Evolutionary conservation across 2,888 invertebrate genomes (phyloP).

Genomic region (Dastarcus helophoroides): DNA sequence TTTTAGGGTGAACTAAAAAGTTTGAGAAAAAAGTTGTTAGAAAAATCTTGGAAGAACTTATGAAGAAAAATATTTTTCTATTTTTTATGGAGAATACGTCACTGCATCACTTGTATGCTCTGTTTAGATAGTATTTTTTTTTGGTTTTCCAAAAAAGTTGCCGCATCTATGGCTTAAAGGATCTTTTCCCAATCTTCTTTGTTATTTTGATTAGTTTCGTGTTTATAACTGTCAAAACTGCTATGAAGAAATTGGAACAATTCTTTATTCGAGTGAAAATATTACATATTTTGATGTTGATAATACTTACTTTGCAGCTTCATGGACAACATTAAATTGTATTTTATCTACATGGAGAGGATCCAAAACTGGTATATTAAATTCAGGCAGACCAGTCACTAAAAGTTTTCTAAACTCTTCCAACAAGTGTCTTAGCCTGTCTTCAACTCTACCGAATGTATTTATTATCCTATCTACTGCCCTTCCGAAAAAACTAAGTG

Average conservation of each 20-base stretch:
- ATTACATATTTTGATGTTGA: neutral
- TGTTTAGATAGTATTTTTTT: neutral
- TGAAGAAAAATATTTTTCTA: no score
- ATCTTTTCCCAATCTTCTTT: neutral
- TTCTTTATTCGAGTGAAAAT: neutral
- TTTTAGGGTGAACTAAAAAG: no score
- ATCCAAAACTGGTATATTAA: constrained; percentile 35
- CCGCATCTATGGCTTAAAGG: neutral
- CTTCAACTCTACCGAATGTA: constrained; percentile 30
- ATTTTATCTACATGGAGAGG: constrained; percentile 34
- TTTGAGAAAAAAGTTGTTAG: no score
- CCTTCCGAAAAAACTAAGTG: constrained; percentile 28
- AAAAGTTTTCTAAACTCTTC: constrained; percentile 33
- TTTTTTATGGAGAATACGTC: no score
- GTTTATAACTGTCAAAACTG: no score
- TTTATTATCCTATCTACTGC: constrained; percentile 30
- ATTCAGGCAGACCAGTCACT: constrained; percentile 33
- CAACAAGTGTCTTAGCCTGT: constrained; percentile 28
- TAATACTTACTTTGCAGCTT: constrained; percentile 28
- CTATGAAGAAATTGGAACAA: constrained; percentile 1
- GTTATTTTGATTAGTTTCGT: neutral
- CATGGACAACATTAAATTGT: constrained; percentile 33
- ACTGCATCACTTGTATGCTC: neutral
- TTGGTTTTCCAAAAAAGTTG: no score
- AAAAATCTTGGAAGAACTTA: no score